These are phyloP conservation scores for Resseliella maxima DNA, from an alignment of 2,888 invertebrate genomes.

Conservation along the genomic window DNA sequence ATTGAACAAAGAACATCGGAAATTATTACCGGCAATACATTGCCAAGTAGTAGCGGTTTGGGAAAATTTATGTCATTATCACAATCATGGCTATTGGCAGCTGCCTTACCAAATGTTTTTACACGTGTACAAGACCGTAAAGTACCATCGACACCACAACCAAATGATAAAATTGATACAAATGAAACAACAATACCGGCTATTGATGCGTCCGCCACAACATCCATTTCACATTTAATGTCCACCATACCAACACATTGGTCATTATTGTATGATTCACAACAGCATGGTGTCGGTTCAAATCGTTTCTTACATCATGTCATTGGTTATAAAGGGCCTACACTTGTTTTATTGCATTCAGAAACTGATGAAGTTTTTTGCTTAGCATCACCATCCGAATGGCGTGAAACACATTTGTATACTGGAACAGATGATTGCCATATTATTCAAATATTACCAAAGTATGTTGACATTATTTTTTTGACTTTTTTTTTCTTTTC, in stretches of 20 bases:
- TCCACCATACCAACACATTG: conserved; percentile 83
- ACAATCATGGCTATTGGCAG: conserved; percentile 78
- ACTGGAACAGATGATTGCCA: conserved; percentile 85
- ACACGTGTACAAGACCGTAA: conserved; percentile 61
- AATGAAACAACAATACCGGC: conserved; percentile 46
- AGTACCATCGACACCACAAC: conserved; percentile 64
- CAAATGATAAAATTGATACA: background rate
- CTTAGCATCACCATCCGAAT: conserved; percentile 81
- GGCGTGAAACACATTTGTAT: conserved; percentile 87
- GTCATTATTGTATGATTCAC: conserved; percentile 85
- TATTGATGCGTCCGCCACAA: conserved; percentile 64
- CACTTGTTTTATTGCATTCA: conserved; percentile 72
- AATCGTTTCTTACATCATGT: conserved; percentile 92
- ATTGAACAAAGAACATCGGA: background rate
- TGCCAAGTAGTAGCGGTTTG: conserved; percentile 60
- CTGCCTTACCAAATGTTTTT: conserved; percentile 73
- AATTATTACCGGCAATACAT: conserved; percentile 45
- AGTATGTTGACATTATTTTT: conserved; percentile 69
- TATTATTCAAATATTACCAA: conserved; percentile 80
- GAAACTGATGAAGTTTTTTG: conserved; percentile 77
- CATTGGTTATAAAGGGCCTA: conserved; percentile 74
- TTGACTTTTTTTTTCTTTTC: too few species aligned
- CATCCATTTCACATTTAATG: conserved; percentile 74
- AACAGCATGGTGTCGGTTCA: conserved; percentile 86
- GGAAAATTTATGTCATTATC: conserved; percentile 71